Evolutionary conservation across 2,797 vertebrate species (phyloP), one percentile per base, ranked within the genome.

Genomic region (Labeo calbasu): DNA sequence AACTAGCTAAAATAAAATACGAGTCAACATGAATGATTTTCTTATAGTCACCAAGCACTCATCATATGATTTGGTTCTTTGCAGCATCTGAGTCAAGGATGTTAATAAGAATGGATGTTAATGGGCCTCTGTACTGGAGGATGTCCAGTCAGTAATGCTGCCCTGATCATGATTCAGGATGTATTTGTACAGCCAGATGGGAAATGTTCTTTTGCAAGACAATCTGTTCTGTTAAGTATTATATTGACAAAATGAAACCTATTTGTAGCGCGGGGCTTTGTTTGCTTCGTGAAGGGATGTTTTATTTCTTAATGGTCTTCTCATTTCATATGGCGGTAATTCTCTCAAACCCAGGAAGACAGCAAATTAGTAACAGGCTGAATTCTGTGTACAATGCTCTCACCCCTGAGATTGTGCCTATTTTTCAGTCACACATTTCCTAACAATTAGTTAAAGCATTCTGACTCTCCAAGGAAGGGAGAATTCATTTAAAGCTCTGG

Each of bases 341-440:
- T 82, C 69, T 82, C 46, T 65, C 32, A 51, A 66, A 83, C 55
- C 70, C 43, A 72, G 79, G 36, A 81, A 71, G 79, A 71, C 79
- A 81, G 40, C 68, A 81, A 59, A 71, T 81, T 71, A 72, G 79
- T 50, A 48, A 71, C 55, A 19, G 68, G 69, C 68, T 72, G 79
- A 50, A 72, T 65, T 13, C 5, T 51, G 32, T 70, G 61, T 68
- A 83, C 50, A 83, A 51, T 48, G 36, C 73, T 48, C 11, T 28
- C 25, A 75, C 81, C 63, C 66, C 36, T 59, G 73, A 77, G 82
- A 69, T 73, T 79, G 25, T 43, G 69, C 69, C 71, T 71, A 53
- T 55, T 59, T 63, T 87, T 86, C 70, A 68, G 82, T 79, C 55
- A 75, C 82, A 86, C 77, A 77, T 76, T 87, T 50, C n/a, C 84